These are phyloP conservation scores for Enteromius paludinosus DNA, from an alignment of 2,797 vertebrate species.

Conservation along the genomic window DNA sequence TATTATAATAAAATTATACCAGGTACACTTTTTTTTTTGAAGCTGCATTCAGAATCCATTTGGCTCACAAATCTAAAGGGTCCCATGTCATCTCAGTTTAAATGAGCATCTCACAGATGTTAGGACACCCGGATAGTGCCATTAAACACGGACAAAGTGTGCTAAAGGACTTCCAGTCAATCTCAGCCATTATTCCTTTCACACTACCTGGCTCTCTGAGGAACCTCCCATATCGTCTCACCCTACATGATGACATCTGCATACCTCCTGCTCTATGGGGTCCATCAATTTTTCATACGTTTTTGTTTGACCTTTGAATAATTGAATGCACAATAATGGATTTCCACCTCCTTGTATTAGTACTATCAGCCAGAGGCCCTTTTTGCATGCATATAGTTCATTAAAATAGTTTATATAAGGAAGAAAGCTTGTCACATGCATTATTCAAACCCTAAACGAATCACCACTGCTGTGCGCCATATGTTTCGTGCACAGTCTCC, in stretches of 20 bases:
- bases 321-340: slow-evolving; percentile 53
- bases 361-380: slow-evolving; percentile 18
- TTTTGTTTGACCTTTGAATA: slow-evolving; percentile 61
- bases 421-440: slow-evolving; percentile 63
- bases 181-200: slow-evolving; percentile 20
- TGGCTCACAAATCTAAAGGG: slow-evolving; percentile 49
- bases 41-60: background rate
- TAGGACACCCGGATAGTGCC: background rate
- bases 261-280: slow-evolving; percentile 37
- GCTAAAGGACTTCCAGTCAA: background rate
- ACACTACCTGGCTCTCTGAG: slow-evolving; percentile 16
- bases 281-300: slow-evolving; percentile 38
- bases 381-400: slow-evolving; percentile 53
- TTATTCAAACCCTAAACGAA: slow-evolving; percentile 73
- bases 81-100: background rate
- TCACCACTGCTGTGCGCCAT: slow-evolving; percentile 62
- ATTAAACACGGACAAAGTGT: background rate
- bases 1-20: background rate
- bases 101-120: background rate
- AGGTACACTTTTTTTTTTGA: background rate
- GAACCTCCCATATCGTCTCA: slow-evolving; percentile 30
- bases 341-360: slow-evolving; percentile 37
- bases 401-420: slow-evolving; percentile 53
- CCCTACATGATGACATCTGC: slow-evolving; percentile 45
- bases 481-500: slow-evolving; percentile 67